Evolutionary conservation across 2,113 vertebrate genomes (phyloP).

Genomic region (Astatotilapia flaviijosephi): DNA sequence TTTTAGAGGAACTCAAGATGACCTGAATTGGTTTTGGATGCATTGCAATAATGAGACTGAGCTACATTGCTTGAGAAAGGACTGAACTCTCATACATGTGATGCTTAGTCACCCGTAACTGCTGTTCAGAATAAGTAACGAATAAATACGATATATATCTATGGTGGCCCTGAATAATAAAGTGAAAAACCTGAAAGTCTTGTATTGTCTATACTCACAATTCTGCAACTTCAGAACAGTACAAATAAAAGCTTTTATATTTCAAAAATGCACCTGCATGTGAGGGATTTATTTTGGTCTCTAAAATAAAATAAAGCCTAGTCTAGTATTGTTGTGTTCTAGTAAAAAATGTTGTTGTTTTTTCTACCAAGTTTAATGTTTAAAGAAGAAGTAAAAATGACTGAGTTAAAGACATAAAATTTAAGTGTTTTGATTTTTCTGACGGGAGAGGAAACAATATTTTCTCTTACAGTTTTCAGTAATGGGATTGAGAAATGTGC

Average conservation of each 20-base stretch:
- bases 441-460: neutral
- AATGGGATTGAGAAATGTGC: slow-evolving; percentile 21
- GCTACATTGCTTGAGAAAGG: neutral
- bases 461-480: neutral
- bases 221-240: neutral
- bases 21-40: neutral
- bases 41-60: neutral
- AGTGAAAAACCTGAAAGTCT: neutral
- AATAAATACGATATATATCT: neutral
- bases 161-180: neutral
- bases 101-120: neutral
- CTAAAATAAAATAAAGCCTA: neutral
- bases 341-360: neutral
- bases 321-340: neutral
- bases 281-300: neutral
- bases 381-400: neutral
- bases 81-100: neutral
- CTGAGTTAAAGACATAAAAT: neutral
- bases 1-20: too few species aligned
- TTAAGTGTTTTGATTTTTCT: neutral
- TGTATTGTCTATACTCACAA: neutral
- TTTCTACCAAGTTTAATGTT: fast-evolving
- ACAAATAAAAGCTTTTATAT: neutral
- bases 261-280: neutral
- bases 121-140: neutral